phyloP scores from a whole-genome alignment of 2,113 vertebrate species.

The Trichomycterus rosablanca region DNA sequence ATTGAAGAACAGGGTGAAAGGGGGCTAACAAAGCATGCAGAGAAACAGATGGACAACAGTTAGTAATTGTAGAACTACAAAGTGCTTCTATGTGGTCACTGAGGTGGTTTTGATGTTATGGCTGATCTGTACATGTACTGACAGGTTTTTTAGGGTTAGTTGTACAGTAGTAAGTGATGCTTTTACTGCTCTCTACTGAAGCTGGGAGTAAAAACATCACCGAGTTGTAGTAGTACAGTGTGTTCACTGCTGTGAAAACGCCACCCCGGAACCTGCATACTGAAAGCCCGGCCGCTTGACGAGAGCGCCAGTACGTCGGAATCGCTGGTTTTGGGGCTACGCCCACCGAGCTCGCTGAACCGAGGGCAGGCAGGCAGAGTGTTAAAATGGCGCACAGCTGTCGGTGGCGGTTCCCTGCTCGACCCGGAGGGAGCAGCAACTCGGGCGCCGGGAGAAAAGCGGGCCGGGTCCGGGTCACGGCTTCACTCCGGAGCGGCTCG shows the following conservation, averaged over 20 bases:
- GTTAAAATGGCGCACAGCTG: conserved; percentile 99
- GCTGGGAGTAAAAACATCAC: not conserved
- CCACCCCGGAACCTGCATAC: conserved; percentile 72
- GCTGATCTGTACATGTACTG: too few species aligned
- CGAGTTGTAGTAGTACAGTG: not conserved
- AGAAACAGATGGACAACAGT: too few species aligned
- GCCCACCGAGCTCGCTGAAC: conserved; percentile 72
- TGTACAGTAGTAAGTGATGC: too few species aligned
- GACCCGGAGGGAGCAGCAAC: conserved; percentile 91
- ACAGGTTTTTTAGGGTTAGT: too few species aligned
- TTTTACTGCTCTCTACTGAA: not conserved
- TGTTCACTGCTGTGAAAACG: not conserved
- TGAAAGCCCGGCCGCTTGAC: conserved; percentile 55
- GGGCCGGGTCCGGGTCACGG: conserved; percentile 78
- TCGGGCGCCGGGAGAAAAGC: conserved; percentile 86
- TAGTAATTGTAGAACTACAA: too few species aligned
- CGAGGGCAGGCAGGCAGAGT: conserved; percentile 71
- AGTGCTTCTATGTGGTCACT: too few species aligned
- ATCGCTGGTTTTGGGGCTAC: conserved; percentile 79
- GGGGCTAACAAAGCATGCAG: too few species aligned
- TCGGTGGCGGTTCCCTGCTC: conserved; percentile 99
- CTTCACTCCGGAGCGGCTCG: conserved; percentile 71
- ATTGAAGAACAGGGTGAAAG: too few species aligned
- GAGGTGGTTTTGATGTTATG: too few species aligned
- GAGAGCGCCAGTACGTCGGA: conserved; percentile 55